Percentiles rank a stretch among this genome's conserved stretches.
These are phyloP conservation scores for Parus major DNA, from an alignment of 2,113 vertebrate genomes.

Conservation along the genomic window DNA sequence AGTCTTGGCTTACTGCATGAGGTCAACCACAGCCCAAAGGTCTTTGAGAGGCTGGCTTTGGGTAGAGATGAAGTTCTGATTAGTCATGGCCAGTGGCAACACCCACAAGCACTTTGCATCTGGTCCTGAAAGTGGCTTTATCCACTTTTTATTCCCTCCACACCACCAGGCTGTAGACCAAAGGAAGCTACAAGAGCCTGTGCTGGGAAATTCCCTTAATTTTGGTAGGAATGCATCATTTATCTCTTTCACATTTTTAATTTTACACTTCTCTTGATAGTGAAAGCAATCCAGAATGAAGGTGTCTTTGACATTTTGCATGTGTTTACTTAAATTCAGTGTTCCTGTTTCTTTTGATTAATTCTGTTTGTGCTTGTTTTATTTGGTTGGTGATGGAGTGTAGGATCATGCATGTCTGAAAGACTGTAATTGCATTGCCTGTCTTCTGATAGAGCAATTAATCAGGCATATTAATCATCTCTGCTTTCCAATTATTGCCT, in stretches of 20 bases:
- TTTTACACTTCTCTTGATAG: neutral
- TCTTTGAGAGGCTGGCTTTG: neutral
- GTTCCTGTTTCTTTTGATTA: constrained; percentile 22
- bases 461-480: constrained; percentile 30
- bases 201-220: neutral
- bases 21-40: neutral
- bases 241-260: constrained; percentile 9
- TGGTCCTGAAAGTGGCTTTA: neutral
- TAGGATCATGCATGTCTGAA: neutral
- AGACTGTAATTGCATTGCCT: constrained; percentile 27
- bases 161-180: neutral
- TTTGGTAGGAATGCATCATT: neutral
- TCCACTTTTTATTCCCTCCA: neutral
- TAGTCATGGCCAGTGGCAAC: neutral
- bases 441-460: constrained; percentile 26
- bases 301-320: neutral
- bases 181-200: neutral
- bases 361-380: constrained; percentile 16
- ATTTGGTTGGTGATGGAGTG: constrained; percentile 10
- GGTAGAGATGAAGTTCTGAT: neutral
- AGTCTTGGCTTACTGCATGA: neutral
- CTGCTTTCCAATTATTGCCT: constrained; percentile 7
- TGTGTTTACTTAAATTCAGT: neutral
- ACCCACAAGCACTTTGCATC: neutral
- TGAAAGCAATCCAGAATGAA: neutral